phyloP scores from a whole-genome alignment of 2,888 invertebrate species.

The Acleris laterana region DNA sequence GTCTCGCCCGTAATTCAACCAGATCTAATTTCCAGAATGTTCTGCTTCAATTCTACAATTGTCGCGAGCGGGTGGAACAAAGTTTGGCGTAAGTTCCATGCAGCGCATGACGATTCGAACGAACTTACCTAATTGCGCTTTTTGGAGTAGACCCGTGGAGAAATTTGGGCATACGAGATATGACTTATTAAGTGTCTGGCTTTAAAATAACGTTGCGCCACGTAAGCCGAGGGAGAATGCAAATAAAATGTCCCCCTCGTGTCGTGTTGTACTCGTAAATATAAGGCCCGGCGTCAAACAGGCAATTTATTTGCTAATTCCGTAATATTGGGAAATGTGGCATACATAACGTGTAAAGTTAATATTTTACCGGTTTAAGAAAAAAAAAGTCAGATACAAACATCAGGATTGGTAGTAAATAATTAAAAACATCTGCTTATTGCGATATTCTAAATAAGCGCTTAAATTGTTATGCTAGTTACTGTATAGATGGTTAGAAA shows the following conservation, averaged over 20 bases:
- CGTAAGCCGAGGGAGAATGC: conserved; percentile 3
- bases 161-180: conserved; percentile 38
- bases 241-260: conserved; percentile 11
- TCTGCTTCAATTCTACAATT: conserved; percentile 55
- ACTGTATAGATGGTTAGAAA: too few species aligned
- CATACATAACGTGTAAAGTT: too few species aligned
- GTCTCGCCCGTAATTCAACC: conserved; percentile 45
- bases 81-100: conserved; percentile 54
- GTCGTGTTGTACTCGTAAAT: conserved; percentile 7
- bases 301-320: conserved; percentile 9
- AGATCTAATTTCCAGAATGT: conserved; percentile 53
- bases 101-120: conserved; percentile 53
- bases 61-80: conserved; percentile 58
- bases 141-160: conserved; percentile 44
- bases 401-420: too few species aligned
- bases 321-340: neutral
- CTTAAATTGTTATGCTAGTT: too few species aligned
- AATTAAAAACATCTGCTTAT: too few species aligned
- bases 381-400: neutral
- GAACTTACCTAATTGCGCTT: conserved; percentile 54
- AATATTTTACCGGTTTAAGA: neutral
- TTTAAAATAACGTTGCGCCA: conserved; percentile 8
- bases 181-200: conserved; percentile 20
- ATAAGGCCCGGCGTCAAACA: neutral
- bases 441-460: too few species aligned